Evolutionary conservation across 53 echinoderm and acorn worm species (phyloP), one percentile per base, ranked within the genome.

Genomic region (Henricia sp.): DNA sequence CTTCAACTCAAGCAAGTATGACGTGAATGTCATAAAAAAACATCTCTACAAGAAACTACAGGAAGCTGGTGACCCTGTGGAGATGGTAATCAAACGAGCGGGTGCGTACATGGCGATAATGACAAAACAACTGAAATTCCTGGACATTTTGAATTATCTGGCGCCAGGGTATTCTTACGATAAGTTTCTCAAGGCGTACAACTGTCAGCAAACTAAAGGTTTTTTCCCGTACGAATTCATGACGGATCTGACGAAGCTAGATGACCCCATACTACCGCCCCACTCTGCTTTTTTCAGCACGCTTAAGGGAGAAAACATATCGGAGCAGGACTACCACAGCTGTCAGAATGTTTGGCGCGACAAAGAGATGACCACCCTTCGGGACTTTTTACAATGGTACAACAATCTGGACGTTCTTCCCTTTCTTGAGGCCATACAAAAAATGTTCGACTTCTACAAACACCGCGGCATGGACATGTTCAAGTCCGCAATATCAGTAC

Each of bases 141-240:
- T 90, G 0, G 90, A n/a, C n/a, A n/a, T n/a, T n/a, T n/a, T n/a
- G n/a, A n/a, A n/a, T n/a, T n/a, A n/a, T n/a, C n/a, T n/a, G n/a
- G 86, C 37, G 63, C 82, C 82, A 0, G 84, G 77, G 0, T 90
- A 82, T 17, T 41, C 32, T 38, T 86, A 86, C 21, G 53, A 24
- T 10, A 51, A 73, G 27, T 90, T 90, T 37, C 40, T 90, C 0
- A 70, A 80, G 35, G 90, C 90, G 12, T 86, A 80, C 35, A 60
- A 82, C 27, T 67, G 70, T 23, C 42, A 30, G 14, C 40, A 82
- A 23, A 38, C 35, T 41, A 90, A 90, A 17, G 90, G 72, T 1
- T 80, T 78, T 32, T 85, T 85, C 14, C 72, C 86, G 0, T 90
- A 86, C 37, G 90, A 90, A 21, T 90, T 85, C 85, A 46, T 88